Evolutionary conservation across 2,888 invertebrate genomes (phyloP).

Genomic region (Athalia cordata): DNA sequence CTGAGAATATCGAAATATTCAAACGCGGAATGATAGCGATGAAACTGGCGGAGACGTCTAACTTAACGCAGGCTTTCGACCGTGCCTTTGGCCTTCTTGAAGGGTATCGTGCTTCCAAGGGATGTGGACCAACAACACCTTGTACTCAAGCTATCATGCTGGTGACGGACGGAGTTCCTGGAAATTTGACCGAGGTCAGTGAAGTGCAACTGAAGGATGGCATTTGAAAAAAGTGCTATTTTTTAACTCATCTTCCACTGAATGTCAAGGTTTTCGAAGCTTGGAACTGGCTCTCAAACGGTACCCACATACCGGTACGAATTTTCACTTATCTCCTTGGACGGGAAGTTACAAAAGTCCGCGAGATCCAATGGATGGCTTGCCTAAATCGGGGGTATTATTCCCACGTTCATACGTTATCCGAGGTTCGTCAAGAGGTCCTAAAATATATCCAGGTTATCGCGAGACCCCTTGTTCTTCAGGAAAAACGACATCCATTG

Average conservation of each 20-base stretch:
- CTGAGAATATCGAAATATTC: conserved; percentile 87
- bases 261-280: conserved; percentile 80
- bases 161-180: conserved; percentile 95
- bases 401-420: conserved; percentile 94
- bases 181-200: conserved; percentile 84
- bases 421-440: conserved; percentile 97
- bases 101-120: conserved; percentile 76
- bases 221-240: too few relatives aligned
- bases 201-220: background rate
- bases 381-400: conserved; percentile 97
- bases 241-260: too few relatives aligned
- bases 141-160: conserved; percentile 98
- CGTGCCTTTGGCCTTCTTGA: conserved; percentile 89
- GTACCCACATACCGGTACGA: conserved; percentile 86
- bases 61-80: conserved; percentile 87
- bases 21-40: conserved; percentile 81
- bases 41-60: conserved; percentile 86
- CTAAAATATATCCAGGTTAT: conserved; percentile 97
- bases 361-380: conserved; percentile 95
- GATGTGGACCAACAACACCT: conserved; percentile 77
- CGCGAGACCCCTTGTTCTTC: conserved; percentile 88
- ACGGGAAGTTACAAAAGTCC: conserved; percentile 92
- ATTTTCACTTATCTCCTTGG: conserved; percentile 98
- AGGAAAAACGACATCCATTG: conserved; percentile 84
- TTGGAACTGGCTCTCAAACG: conserved; percentile 85